Base-by-base conservation (phyloP, 2,113 vertebrate genomes). In the Cryptotis parvus region DNA sequence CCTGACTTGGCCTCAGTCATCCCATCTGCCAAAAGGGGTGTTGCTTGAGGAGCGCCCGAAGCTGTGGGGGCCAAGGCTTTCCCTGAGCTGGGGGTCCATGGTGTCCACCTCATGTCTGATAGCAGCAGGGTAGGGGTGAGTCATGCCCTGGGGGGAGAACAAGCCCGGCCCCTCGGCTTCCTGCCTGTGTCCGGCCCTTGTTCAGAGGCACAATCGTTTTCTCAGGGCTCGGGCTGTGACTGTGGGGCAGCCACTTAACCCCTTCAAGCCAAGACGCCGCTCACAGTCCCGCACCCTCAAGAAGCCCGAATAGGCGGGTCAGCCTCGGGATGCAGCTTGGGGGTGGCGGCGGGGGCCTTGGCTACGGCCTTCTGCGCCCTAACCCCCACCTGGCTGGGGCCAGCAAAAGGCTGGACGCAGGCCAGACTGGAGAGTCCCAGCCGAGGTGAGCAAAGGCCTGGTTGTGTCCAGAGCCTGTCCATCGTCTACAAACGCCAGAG, bases 171-270 rank as follows among this genome's bases (percentile, higher is more conserved):
- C 84, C 78, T 72, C 61, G 27, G 86, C 86, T 96, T 96, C 96
- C 96, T 95, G 95, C 83, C 52, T 90, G 65, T 16, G 90, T 96
- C 96, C 94, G 94, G 96, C 83, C 35, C 96, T 96, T 96, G 96
- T 96, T 96, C 49, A 29, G 37, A 33, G 43, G 61, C 88, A 96
- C 96, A 95, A 96, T 96, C 16, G 37, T 37, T 37, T 37, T 88
- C 45, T 89, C 58, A 4, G 78, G 72, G 90, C 45, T 89, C 58
- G 4, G 78, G 68, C 68, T 65, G 80, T 20, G 33, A 10, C 35
- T 22, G 69, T 1, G 29, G 68, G 37, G 78, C 6, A 7, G 45
- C 29, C 52, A 66, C 69, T 96, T 96, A 96, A 95, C 96, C 94
- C 90, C 52, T 94, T 87, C 61, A 0, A 41, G 75, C 82, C 68